A percentile compares a stretch with the other conserved stretches of the same genome.
Evolutionary conservation across 2,888 invertebrate genomes (phyloP).

Genomic region (Rotaria macrura): DNA sequence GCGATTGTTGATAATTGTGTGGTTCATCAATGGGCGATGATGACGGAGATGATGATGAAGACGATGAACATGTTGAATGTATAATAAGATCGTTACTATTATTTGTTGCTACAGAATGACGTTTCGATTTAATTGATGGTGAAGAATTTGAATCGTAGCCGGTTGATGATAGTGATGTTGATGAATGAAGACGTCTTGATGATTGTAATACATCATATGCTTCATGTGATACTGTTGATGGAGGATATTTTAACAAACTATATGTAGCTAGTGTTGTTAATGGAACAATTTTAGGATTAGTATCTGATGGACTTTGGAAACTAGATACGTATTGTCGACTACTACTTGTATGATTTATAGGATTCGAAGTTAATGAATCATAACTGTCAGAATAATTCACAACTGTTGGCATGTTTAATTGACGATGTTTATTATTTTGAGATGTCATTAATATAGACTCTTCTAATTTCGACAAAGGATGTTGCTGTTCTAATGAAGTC

Average conservation of each 20-base stretch:
- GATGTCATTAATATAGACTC: background rate
- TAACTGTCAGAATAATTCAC: background rate
- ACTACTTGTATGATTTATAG: background rate
- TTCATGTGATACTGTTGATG: background rate
- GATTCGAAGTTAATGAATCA: background rate
- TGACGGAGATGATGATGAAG: background rate
- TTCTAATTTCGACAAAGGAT: background rate
- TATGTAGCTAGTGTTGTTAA: background rate
- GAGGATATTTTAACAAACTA: background rate
- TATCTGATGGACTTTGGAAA: background rate
- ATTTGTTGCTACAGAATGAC: background rate
- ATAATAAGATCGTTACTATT: background rate
- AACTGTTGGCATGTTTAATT: background rate
- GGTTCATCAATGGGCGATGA: background rate
- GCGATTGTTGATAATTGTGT: background rate
- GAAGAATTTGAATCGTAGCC: constrained; percentile 14
- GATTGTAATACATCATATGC: background rate
- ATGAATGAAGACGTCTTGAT: background rate
- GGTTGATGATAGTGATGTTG: background rate
- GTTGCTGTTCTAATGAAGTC: background rate
- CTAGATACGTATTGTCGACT: background rate
- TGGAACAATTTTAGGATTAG: background rate
- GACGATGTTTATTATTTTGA: background rate
- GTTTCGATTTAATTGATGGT: background rate
- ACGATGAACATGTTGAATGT: background rate